Conservation (phyloP, 2,797 vertebrate species). For the Helostoma temminkii region DNA sequence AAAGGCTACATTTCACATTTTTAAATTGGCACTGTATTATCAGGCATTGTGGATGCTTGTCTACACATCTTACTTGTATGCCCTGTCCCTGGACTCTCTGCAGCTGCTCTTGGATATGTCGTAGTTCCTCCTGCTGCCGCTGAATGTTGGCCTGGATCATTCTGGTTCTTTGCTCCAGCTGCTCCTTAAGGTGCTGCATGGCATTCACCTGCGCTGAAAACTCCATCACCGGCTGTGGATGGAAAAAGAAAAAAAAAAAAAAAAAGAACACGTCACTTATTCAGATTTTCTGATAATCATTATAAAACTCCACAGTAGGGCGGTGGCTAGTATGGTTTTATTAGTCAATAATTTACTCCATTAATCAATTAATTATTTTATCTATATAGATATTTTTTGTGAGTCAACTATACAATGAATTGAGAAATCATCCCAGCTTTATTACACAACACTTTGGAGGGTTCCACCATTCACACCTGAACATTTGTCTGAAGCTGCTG, state of each 20-base stretch:
- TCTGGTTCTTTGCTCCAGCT: conserved; percentile 89
- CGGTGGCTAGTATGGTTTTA: not conserved
- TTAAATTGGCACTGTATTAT: not conserved
- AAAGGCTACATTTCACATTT: not conserved
- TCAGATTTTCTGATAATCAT: not conserved
- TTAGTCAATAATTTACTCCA: not conserved
- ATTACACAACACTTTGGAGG: not conserved
- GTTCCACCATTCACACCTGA: conserved; percentile 84
- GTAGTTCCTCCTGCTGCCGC: conserved; percentile 88
- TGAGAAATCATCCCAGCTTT: accelerated
- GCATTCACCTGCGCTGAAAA: conserved; percentile 88
- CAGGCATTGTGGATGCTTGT: not conserved
- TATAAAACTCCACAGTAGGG: not conserved
- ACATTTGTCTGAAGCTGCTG: conserved; percentile 89
- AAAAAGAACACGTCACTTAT: not conserved
- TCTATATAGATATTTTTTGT: too few relatives aligned
- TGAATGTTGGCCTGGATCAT: conserved; percentile 90
- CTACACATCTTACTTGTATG: conserved; percentile 82
- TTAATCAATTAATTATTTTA: not conserved
- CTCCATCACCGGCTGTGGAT: conserved; percentile 84
- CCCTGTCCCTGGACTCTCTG: conserved; percentile 87
- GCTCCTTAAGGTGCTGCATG: conserved; percentile 91
- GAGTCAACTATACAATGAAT: not conserved
- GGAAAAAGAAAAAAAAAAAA: not conserved
- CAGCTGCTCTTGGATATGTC: conserved; percentile 90